Conservation (phyloP, 2,888 invertebrate species). For the Agrotis puta region DNA sequence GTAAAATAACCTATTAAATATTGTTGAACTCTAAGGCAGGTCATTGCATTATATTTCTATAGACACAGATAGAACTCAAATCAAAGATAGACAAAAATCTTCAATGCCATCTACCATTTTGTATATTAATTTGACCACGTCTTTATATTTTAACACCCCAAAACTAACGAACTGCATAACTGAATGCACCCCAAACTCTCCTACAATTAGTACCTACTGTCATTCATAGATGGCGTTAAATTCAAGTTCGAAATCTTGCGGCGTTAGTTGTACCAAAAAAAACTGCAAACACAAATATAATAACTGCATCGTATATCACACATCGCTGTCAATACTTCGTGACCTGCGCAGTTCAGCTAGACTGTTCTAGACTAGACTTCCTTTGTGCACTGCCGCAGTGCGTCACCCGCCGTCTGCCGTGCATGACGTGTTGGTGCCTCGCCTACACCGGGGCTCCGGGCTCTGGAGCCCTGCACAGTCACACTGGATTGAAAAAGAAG, state of each 20-base stretch:
- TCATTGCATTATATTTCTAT: no score
- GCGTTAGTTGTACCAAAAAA: not conserved
- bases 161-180: not conserved
- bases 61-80: no score
- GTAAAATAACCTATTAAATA: no score
- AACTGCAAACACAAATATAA: no score
- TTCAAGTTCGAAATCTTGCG: not conserved
- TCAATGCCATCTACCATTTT: no score
- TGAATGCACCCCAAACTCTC: not conserved
- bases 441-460: not conserved
- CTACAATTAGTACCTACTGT: not conserved
- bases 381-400: conserved; percentile 15
- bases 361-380: conserved; percentile 7
- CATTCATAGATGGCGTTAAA: not conserved
- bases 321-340: conserved; percentile 5
- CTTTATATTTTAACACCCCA: no score
- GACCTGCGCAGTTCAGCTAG: conserved; percentile 25
- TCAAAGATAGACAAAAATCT: no score
- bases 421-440: not conserved
- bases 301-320: conserved; percentile 1
- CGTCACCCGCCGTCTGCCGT: not conserved
- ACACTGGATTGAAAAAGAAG: no score
- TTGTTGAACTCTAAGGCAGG: no score
- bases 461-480: conserved; percentile 1
- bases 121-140: no score